A percentile compares a stretch with the other conserved stretches of the same genome.
These are phyloP conservation scores for Trachelus tabidus DNA, from an alignment of 2,888 invertebrate species.

Conservation along the genomic window DNA sequence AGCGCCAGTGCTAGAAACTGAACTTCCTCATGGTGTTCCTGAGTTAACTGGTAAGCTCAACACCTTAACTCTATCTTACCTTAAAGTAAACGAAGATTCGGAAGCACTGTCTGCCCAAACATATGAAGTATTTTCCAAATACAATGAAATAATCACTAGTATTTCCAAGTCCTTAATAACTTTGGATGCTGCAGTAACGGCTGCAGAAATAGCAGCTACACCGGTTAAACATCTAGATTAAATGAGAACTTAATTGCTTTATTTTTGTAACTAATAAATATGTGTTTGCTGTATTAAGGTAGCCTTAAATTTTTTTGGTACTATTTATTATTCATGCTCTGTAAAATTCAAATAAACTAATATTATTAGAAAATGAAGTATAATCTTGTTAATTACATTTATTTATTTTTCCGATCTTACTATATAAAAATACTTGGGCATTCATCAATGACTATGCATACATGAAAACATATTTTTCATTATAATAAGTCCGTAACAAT, in stretches of 20 bases:
- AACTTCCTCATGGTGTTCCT: conserved; percentile 63
- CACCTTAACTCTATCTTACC: conserved; percentile 61
- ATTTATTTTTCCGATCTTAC: conserved; percentile 52
- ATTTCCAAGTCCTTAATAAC: conserved; percentile 67
- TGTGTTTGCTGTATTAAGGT: too few species aligned
- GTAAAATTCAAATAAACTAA: conserved; percentile 1
- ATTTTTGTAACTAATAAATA: too few species aligned
- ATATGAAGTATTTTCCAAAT: conserved; percentile 64
- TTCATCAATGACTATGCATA: conserved; percentile 56
- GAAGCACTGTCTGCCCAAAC: conserved; percentile 61
- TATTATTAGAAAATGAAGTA: not conserved
- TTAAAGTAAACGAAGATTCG: conserved; percentile 63
- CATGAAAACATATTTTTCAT: conserved; percentile 47
- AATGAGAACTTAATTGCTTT: conserved; percentile 2
- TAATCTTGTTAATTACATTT: conserved; percentile 27
- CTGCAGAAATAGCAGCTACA: conserved; percentile 63
- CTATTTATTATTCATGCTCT: not conserved
- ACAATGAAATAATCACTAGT: conserved; percentile 67
- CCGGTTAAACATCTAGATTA: conserved; percentile 58
- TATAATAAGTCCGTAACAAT: conserved; percentile 52
- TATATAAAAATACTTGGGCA: conserved; percentile 59
- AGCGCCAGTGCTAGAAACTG: conserved; percentile 63
- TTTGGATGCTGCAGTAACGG: conserved; percentile 64
- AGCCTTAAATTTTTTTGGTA: not conserved
- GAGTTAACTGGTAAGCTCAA: conserved; percentile 65